Conservation (phyloP, 2,113 vertebrate genomes). For the Pseudonaja textilis region DNA sequence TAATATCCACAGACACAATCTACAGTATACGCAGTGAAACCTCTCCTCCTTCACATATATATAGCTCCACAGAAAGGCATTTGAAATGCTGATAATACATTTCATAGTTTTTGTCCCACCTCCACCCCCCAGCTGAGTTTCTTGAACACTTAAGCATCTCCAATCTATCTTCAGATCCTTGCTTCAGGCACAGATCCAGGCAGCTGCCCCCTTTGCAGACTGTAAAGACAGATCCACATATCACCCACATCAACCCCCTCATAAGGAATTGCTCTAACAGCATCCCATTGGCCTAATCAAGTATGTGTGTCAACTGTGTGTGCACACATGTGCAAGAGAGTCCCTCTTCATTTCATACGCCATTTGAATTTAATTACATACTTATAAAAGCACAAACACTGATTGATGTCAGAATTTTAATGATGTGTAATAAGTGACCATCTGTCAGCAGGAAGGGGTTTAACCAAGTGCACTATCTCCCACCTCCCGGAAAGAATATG, state of each 20-base stretch:
- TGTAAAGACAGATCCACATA: neutral
- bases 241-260: neutral
- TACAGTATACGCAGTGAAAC: neutral
- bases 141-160: slow-evolving; percentile 37
- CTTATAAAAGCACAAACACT: slow-evolving; percentile 56
- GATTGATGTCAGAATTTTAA: slow-evolving; percentile 81
- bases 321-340: neutral
- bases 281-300: neutral
- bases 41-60: neutral
- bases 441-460: slow-evolving; percentile 75
- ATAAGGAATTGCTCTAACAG: neutral
- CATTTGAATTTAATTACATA: slow-evolving; percentile 37
- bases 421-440: slow-evolving; percentile 83
- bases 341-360: slow-evolving; percentile 4
- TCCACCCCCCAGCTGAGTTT: neutral
- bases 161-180: neutral
- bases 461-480: slow-evolving; percentile 54
- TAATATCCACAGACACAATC: slow-evolving; percentile 35
- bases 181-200: neutral
- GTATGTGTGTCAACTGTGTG: neutral
- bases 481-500: slow-evolving; percentile 60
- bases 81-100: slow-evolving; percentile 7
- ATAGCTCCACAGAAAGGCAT: neutral
- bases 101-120: neutral
- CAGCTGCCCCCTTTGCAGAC: neutral